These are phyloP conservation scores for Ranitomeya variabilis DNA, from an alignment of 2,113 vertebrate genomes.

Conservation along the genomic window DNA sequence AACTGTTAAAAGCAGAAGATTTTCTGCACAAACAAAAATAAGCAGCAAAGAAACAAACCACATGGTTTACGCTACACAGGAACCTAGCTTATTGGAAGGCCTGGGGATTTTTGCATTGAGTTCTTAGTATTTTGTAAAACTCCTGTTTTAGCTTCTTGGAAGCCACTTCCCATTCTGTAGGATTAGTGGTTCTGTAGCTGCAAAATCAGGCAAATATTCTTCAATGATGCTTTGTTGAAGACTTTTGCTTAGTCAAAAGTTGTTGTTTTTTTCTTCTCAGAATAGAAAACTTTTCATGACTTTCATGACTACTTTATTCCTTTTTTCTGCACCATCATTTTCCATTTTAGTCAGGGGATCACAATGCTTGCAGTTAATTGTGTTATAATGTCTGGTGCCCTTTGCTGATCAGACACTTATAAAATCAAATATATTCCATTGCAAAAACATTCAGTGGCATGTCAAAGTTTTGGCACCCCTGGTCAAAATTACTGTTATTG, in stretches of 20 bases:
- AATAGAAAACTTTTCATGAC: background rate
- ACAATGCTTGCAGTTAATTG: background rate
- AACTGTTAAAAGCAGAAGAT: too few species aligned
- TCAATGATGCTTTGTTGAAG: background rate
- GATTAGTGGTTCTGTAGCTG: background rate
- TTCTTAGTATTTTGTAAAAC: background rate
- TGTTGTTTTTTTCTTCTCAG: background rate
- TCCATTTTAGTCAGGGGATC: background rate
- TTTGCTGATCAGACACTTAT: background rate
- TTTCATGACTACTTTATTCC: background rate
- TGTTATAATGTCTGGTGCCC: background rate
- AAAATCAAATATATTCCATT: too few species aligned
- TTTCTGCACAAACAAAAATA: too few species aligned
- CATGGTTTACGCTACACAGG: too few species aligned
- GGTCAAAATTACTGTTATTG: too few species aligned
- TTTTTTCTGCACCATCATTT: background rate
- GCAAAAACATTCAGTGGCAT: too few species aligned
- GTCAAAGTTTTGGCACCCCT: too few species aligned
- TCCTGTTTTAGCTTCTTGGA: background rate
- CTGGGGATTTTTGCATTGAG: background rate
- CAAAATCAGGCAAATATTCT: background rate
- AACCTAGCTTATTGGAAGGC: background rate
- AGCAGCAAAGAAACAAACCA: too few species aligned
- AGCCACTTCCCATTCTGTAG: constrained; percentile 1
- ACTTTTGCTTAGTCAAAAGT: background rate